A percentile compares a stretch with the other conserved stretches of the same genome.
Conservation (phyloP, 30 jellyfish, hydroid and myxozoan species). For the Pelagia noctiluca region DNA sequence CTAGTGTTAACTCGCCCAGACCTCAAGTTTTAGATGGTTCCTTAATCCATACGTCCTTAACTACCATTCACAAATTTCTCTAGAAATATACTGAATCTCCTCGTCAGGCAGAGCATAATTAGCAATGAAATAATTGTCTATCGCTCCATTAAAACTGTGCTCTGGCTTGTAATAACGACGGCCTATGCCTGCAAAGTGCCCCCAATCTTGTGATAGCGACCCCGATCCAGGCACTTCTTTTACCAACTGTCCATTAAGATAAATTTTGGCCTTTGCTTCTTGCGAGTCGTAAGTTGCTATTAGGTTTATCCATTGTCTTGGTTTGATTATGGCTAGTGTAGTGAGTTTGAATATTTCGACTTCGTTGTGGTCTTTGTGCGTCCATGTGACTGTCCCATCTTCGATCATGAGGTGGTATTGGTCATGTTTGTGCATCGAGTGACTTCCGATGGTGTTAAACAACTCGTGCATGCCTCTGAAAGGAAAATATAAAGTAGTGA, state of each 20-base stretch:
- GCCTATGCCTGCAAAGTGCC: constrained; percentile 91
- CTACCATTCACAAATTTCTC: constrained; percentile 76
- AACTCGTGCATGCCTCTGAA: constrained; percentile 78
- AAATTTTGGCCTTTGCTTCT: constrained; percentile 83
- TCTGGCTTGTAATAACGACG: constrained; percentile 76
- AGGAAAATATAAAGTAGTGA: background rate
- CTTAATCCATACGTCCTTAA: too few relatives aligned
- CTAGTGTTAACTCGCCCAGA: background rate
- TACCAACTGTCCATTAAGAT: constrained; percentile 75
- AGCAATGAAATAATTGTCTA: constrained; percentile 79
- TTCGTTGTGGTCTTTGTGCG: constrained; percentile 78
- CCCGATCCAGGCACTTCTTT: constrained; percentile 89
- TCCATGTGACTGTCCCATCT: constrained; percentile 78
- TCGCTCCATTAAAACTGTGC: constrained; percentile 74
- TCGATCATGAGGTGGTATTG: constrained; percentile 75
- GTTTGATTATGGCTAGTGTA: constrained; percentile 80
- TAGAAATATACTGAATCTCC: constrained; percentile 74
- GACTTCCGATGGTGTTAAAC: constrained; percentile 88
- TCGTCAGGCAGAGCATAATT: constrained; percentile 87
- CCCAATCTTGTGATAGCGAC: constrained; percentile 92
- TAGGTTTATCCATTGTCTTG: constrained; percentile 85
- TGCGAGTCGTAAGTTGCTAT: constrained; percentile 89
- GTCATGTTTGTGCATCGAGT: constrained; percentile 88
- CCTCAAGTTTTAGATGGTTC: too few relatives aligned
- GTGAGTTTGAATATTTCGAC: constrained; percentile 68